Percentiles rank a stretch among this genome's conserved stretches.
These are phyloP conservation scores for Pollenia angustigena DNA, from an alignment of 2,888 invertebrate genomes.

Conservation along the genomic window DNA sequence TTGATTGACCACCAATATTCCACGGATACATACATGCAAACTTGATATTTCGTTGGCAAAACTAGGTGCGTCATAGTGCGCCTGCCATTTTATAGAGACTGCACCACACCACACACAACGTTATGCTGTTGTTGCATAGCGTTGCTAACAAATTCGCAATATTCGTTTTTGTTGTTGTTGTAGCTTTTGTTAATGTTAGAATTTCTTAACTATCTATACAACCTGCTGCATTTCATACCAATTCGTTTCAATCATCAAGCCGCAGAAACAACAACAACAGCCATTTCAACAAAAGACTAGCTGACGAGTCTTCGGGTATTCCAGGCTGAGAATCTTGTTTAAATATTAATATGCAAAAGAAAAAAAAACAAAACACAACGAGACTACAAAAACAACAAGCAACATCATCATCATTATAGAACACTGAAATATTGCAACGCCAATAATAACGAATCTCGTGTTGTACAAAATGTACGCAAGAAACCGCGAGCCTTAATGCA, in stretches of 20 bases:
- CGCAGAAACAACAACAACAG: constrained; percentile 32
- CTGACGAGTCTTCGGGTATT: constrained; percentile 22
- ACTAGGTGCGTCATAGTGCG: constrained; percentile 61
- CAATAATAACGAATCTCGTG: constrained; percentile 32
- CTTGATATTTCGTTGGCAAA: constrained; percentile 33
- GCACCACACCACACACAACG: constrained; percentile 13
- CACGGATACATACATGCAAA: neutral
- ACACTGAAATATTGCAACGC: constrained; percentile 37
- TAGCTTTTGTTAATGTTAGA: constrained; percentile 75
- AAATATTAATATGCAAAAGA: constrained; percentile 31
- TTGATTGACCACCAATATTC: constrained; percentile 6
- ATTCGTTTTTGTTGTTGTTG: constrained; percentile 25
- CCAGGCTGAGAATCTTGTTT: constrained; percentile 54
- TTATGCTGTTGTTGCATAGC: constrained; percentile 52
- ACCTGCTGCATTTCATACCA: constrained; percentile 45
- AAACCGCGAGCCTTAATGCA: constrained; percentile 59
- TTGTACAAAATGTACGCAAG: constrained; percentile 40
- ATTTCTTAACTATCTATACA: constrained; percentile 69
- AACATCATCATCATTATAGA: constrained; percentile 6
- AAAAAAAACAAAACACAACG: neutral
- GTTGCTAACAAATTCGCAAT: constrained; percentile 51
- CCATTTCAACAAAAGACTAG: constrained; percentile 1
- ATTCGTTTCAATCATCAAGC: constrained; percentile 44
- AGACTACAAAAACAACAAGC: neutral
- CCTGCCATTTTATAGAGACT: constrained; percentile 61